These are phyloP conservation scores for Nephrocerus scutellatus DNA, from an alignment of 2,888 invertebrate genomes.

Conservation along the genomic window DNA sequence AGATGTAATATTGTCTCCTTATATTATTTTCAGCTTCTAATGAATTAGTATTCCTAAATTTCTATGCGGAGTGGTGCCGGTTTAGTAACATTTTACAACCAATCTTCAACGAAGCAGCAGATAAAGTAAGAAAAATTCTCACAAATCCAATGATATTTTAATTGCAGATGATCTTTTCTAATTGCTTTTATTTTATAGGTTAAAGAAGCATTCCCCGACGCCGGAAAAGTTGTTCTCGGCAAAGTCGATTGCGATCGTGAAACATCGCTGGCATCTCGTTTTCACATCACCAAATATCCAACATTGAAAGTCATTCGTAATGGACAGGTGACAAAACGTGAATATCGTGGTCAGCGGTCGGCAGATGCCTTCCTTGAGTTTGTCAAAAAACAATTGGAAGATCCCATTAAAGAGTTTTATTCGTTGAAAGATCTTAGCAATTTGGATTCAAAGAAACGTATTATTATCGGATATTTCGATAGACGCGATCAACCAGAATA, in stretches of 20 bases:
- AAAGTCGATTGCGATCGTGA: conserved; percentile 97
- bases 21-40: conserved; percentile 69
- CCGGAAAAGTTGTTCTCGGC: conserved; percentile 84
- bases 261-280: conserved; percentile 75
- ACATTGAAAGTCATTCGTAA: conserved; percentile 92
- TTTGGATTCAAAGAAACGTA: conserved; percentile 73
- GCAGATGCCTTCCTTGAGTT: conserved; percentile 84
- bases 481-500: conserved; percentile 72
- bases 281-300: conserved; percentile 97
- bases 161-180: background rate
- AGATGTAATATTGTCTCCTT: background rate
- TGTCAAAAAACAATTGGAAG: conserved; percentile 80
- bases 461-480: conserved; percentile 87
- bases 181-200: conserved; percentile 28
- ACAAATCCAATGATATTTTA: background rate
- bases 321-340: conserved; percentile 81
- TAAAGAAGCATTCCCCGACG: conserved; percentile 65
- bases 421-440: conserved; percentile 64
- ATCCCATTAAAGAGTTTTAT: conserved; percentile 73
- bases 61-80: conserved; percentile 99
- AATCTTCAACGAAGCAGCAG: conserved; percentile 92
- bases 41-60: conserved; percentile 96
- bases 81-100: conserved; percentile 97
- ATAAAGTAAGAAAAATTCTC: conserved; percentile 55
- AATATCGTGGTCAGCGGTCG: conserved; percentile 86